phyloP scores from a whole-genome alignment of 2,797 vertebrate genomes.

The Myoxocephalus aenaeus region DNA sequence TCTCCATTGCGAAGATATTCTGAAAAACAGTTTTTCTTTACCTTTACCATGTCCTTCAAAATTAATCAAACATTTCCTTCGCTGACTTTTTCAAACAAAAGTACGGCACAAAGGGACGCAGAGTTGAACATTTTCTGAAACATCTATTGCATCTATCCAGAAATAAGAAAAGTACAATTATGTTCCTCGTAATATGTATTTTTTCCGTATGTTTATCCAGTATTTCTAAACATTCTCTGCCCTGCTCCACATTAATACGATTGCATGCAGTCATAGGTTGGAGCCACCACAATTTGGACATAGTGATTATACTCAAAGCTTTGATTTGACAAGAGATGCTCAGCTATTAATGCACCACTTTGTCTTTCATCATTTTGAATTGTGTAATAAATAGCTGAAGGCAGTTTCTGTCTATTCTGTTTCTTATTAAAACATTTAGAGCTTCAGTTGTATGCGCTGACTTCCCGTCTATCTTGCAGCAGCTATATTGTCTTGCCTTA shows the following conservation, averaged over 20 bases:
- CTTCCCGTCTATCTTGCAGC: constrained; percentile 27
- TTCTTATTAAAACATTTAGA: constrained; percentile 28
- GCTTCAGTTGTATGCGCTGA: constrained; percentile 31
- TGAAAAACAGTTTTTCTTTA: constrained; percentile 36
- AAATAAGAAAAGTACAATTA: not conserved
- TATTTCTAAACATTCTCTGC: not conserved
- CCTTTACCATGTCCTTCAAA: constrained; percentile 32
- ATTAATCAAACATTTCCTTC: constrained; percentile 32
- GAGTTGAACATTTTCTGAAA: constrained; percentile 20
- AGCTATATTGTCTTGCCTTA: constrained; percentile 42
- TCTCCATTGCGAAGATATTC: constrained; percentile 21
- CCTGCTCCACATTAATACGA: not conserved
- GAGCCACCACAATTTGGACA: not conserved
- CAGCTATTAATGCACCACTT: constrained; percentile 3
- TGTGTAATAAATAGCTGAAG: constrained; percentile 5
- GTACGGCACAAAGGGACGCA: constrained; percentile 13
- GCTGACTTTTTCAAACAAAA: constrained; percentile 11
- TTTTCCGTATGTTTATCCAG: constrained; percentile 13
- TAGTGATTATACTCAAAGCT: constrained; percentile 1
- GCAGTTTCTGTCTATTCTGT: constrained; percentile 13
- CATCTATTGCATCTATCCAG: not conserved
- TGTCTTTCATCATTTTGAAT: constrained; percentile 9
- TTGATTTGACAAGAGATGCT: constrained; percentile 3
- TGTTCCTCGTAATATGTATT: not conserved
- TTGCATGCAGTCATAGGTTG: not conserved